These are phyloP conservation scores for Podargus strigoides DNA, from an alignment of 2,797 vertebrate species.

Conservation along the genomic window DNA sequence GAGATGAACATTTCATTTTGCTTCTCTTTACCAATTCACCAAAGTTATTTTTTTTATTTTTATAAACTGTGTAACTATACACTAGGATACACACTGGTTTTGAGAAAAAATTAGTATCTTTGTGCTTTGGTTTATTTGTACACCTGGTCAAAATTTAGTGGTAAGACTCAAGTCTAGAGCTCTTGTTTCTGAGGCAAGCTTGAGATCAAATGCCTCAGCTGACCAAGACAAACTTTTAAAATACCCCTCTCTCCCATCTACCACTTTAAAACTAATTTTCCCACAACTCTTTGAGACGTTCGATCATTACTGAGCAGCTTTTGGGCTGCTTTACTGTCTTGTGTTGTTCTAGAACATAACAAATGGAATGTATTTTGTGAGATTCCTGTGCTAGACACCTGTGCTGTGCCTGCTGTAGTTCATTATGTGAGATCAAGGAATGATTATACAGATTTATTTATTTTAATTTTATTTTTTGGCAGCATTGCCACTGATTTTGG, in stretches of 20 bases:
- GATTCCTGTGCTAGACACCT: not conserved
- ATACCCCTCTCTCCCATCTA: not conserved
- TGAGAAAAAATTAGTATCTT: not conserved
- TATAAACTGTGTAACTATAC: not conserved
- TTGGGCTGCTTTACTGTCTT: not conserved
- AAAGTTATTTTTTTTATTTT: not conserved
- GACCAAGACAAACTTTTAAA: not conserved
- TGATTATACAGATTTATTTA: not conserved
- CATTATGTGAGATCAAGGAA: not conserved
- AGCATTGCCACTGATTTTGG: not conserved
- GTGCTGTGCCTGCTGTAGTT: not conserved
- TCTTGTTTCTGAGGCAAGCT: not conserved
- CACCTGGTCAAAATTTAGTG: not conserved
- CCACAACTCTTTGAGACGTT: not conserved
- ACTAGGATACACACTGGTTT: not conserved
- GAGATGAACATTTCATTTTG: not conserved
- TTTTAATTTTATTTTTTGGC: not conserved
- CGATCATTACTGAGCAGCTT: not conserved
- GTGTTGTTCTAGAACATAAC: not conserved
- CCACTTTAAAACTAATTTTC: not conserved
- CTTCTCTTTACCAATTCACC: not conserved
- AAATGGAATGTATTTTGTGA: not conserved
- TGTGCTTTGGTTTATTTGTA: not conserved
- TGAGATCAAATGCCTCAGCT: not conserved
- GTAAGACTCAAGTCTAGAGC: not conserved